Conservation (phyloP, 2,797 vertebrate species). For the Lithobates pipiens region DNA sequence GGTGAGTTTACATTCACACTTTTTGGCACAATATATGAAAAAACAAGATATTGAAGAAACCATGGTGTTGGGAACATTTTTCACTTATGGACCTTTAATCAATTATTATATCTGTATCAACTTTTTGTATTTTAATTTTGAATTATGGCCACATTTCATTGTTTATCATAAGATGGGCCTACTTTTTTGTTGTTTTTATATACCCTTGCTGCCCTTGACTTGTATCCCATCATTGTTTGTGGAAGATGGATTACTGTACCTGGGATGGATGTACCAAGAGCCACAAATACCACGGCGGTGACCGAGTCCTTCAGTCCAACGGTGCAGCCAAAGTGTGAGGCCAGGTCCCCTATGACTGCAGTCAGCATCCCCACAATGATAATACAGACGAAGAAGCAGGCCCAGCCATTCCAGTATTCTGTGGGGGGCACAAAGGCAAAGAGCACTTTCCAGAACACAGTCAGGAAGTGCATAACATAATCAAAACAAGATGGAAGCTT, state of each 20-base stretch:
- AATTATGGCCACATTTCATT: too few species aligned
- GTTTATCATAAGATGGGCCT: too few species aligned
- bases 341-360: slow-evolving; percentile 90
- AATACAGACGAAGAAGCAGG: slow-evolving; percentile 90
- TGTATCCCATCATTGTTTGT: too few species aligned
- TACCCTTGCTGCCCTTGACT: too few species aligned
- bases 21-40: too few species aligned
- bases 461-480: slow-evolving; percentile 91
- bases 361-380: slow-evolving; percentile 79
- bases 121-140: too few species aligned
- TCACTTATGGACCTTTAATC: too few species aligned
- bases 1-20: too few species aligned
- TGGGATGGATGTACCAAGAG: slow-evolving; percentile 91
- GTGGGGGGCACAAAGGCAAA: slow-evolving; percentile 92
- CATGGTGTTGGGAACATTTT: too few species aligned
- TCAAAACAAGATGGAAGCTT: slow-evolving; percentile 86
- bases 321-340: slow-evolving; percentile 94
- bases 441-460: slow-evolving; percentile 92
- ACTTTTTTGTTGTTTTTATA: too few species aligned
- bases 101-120: too few species aligned
- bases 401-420: slow-evolving; percentile 92
- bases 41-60: too few species aligned
- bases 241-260: slow-evolving; percentile 71
- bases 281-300: slow-evolving; percentile 94
- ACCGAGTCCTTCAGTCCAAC: slow-evolving; percentile 89